Conservation (phyloP, 2,113 vertebrate genomes). For the Pelecanoides urinatrix region DNA sequence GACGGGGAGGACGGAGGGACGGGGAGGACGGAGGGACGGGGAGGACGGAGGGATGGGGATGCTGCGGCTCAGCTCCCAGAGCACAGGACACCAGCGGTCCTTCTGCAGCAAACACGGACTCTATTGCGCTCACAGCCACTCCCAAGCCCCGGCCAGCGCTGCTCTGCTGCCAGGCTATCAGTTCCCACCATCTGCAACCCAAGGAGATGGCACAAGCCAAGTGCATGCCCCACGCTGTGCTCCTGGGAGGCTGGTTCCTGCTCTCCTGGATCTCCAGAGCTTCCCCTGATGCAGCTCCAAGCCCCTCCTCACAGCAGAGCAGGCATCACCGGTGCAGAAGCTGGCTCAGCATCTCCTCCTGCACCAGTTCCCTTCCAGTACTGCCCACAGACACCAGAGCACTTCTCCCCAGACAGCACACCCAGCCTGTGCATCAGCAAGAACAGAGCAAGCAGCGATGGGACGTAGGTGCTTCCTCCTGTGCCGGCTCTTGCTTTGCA, state of each 20-base stretch:
- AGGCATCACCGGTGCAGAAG: neutral
- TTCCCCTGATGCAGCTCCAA: neutral
- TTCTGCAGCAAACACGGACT: neutral
- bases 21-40: accelerated
- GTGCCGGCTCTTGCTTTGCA: neutral
- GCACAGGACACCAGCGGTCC: accelerated
- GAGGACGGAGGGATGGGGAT: too few relatives aligned
- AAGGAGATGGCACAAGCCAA: neutral
- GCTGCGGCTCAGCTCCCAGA: neutral
- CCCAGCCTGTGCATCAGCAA: neutral
- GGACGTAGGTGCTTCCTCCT: accelerated
- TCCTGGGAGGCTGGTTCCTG: neutral
- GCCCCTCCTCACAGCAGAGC: neutral
- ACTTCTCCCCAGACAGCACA: neutral
- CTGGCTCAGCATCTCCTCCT: neutral
- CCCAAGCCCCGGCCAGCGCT: neutral
- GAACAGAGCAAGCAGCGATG: neutral
- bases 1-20: accelerated
- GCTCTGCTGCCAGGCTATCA: neutral
- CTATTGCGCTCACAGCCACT: neutral
- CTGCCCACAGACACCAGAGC: neutral
- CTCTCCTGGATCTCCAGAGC: neutral
- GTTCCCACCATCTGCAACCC: neutral
- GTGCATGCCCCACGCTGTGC: accelerated
- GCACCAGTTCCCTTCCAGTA: neutral